Percentiles rank a stretch among this genome's conserved stretches.
phyloP scores from a whole-genome alignment of 1,140 invertebrate genomes.

The Aphelenchoides avenae region DNA sequence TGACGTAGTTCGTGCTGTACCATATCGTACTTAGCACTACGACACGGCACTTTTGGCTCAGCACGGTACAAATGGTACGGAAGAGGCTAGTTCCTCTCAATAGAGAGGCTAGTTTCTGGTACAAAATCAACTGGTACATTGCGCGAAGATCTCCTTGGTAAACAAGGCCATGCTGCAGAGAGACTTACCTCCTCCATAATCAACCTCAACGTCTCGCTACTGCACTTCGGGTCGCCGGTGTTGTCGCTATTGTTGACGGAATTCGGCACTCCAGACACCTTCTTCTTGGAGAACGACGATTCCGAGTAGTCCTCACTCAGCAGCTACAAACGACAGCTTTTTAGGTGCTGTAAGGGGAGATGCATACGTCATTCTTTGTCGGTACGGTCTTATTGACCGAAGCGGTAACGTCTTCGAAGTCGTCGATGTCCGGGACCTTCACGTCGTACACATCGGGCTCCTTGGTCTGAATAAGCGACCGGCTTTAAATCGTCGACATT shows the following conservation, averaged over 20 bases:
- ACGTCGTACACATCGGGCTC: conserved; percentile 24
- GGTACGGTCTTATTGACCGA: conserved; percentile 1
- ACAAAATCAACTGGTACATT: too few species aligned
- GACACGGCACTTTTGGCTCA: too few species aligned
- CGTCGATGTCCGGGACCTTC: conserved; percentile 21
- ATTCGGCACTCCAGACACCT: conserved; percentile 20
- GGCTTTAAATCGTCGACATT: background rate
- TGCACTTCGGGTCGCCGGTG: conserved; percentile 45
- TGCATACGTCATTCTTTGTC: conserved; percentile 28
- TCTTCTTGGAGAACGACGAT: conserved; percentile 32
- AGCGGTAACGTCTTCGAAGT: conserved; percentile 26
- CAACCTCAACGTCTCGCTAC: conserved; percentile 38
- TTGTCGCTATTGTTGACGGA: conserved; percentile 21
- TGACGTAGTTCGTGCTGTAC: too few species aligned
- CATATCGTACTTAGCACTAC: too few species aligned
- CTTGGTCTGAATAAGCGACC: background rate
- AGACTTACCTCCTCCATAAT: conserved; percentile 46
- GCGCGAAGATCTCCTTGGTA: too few species aligned
- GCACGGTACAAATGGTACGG: too few species aligned
- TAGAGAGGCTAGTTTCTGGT: too few species aligned
- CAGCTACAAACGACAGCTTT: conserved; percentile 25
- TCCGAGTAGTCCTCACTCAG: conserved; percentile 45
- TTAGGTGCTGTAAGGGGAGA: background rate
- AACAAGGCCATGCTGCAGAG: too few species aligned
- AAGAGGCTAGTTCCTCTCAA: too few species aligned